These are phyloP conservation scores for Hirtodrosophila trivittata DNA, from an alignment of 2,888 invertebrate species.

Conservation along the genomic window DNA sequence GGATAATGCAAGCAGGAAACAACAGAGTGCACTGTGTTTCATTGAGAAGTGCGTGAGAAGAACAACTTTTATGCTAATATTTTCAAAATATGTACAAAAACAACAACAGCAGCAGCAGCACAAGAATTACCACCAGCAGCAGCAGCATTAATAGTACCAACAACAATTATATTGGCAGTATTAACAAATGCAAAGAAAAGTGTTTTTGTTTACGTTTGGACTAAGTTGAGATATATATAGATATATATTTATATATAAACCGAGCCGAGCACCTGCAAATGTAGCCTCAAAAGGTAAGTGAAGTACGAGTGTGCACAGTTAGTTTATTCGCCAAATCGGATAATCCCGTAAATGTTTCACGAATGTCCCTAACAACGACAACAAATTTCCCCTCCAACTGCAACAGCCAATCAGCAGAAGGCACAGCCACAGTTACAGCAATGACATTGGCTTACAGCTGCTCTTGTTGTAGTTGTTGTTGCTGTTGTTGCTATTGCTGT, in stretches of 20 bases:
- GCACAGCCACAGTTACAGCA: slow-evolving; percentile 55
- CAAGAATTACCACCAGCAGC: slow-evolving; percentile 6
- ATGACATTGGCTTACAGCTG: slow-evolving; percentile 45
- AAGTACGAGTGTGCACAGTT: neutral
- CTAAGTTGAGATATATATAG: slow-evolving; percentile 30
- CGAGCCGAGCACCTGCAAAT: slow-evolving; percentile 36
- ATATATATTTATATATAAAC: slow-evolving; percentile 16
- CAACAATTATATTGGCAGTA: slow-evolving; percentile 17
- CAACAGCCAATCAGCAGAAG: slow-evolving; percentile 65
- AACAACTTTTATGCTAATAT: neutral
- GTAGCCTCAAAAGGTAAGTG: slow-evolving; percentile 60
- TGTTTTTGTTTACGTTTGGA: slow-evolving; percentile 57
- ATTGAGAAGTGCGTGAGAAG: slow-evolving; percentile 24
- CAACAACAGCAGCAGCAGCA: slow-evolving; percentile 12
- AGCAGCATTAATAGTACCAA: slow-evolving; percentile 2
- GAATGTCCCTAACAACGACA: slow-evolving; percentile 35
- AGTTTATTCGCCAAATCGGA: too few relatives aligned
- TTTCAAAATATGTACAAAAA: slow-evolving; percentile 36
- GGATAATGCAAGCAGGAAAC: slow-evolving; percentile 17
- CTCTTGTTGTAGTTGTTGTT: slow-evolving; percentile 18
- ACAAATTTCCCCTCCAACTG: slow-evolving; percentile 39
- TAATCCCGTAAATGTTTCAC: neutral
- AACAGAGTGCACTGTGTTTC: slow-evolving; percentile 5
- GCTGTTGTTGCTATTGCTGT: slow-evolving; percentile 29
- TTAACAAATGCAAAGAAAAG: slow-evolving; percentile 37